A percentile compares a stretch with the other conserved stretches of the same genome.
phyloP scores from a whole-genome alignment of 2,797 vertebrate species.

The Halcyon smyrnensis region DNA sequence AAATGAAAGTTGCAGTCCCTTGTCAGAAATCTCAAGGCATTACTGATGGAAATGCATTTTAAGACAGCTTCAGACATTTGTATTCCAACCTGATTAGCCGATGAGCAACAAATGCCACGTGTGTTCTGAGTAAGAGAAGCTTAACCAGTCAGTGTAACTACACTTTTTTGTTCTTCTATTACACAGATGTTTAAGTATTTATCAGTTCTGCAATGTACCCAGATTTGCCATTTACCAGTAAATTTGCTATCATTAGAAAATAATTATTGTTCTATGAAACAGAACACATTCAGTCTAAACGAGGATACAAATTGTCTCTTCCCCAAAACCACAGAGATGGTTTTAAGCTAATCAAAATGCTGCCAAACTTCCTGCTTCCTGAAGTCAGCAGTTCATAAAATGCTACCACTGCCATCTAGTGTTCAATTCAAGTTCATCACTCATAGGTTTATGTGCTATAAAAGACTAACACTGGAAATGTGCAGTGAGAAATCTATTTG shows the following conservation, averaged over 20 bases:
- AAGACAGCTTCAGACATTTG: not conserved
- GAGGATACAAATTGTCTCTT: not conserved
- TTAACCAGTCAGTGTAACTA: not conserved
- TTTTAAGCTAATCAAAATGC: not conserved
- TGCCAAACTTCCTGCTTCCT: rapidly evolving
- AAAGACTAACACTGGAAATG: not conserved
- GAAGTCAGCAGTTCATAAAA: not conserved
- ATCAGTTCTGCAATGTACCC: not conserved
- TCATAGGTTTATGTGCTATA: not conserved
- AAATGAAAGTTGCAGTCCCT: not conserved
- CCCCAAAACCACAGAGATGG: not conserved
- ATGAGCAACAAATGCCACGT: not conserved
- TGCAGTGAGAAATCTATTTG: not conserved
- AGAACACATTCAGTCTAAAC: not conserved
- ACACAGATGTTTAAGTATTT: not conserved
- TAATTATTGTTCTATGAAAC: not conserved
- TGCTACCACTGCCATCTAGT: not conserved
- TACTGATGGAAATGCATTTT: not conserved
- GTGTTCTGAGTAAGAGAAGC: not conserved
- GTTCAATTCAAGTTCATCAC: not conserved
- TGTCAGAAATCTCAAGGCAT: not conserved
- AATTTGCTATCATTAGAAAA: not conserved
- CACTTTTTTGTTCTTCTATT: not conserved
- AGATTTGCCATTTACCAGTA: not conserved
- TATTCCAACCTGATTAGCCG: not conserved